phyloP scores from a whole-genome alignment of 2,113 vertebrate genomes.

The Rhinoderma darwinii region DNA sequence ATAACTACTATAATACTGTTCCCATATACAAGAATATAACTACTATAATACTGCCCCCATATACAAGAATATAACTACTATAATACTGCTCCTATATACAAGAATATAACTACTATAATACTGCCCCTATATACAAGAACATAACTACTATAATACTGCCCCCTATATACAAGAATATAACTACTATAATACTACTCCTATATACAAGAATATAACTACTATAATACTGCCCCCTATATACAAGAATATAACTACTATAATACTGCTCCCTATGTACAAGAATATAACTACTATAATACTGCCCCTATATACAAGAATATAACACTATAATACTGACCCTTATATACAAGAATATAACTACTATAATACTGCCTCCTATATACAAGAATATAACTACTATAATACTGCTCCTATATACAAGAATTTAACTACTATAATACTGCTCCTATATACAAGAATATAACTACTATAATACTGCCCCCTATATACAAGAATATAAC shows the following conservation, averaged over 20 bases:
- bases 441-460: too few species aligned
- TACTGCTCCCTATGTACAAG: not conserved
- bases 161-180: not conserved
- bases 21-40: conserved; percentile 1
- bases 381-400: too few species aligned
- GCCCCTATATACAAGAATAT: not conserved
- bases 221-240: not conserved
- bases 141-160: conserved; percentile 8
- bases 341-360: too few species aligned
- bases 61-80: conserved; percentile 3
- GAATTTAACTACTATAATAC: too few species aligned
- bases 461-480: too few species aligned
- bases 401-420: too few species aligned
- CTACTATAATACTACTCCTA: not conserved
- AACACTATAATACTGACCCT: too few species aligned
- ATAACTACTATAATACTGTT: not conserved
- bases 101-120: conserved; percentile 10
- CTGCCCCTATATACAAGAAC: not conserved
- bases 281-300: not conserved
- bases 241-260: conserved; percentile 1
- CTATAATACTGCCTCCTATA: too few species aligned
- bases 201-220: not conserved
- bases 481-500: too few species aligned
- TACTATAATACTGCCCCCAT: conserved; percentile 1
- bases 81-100: not conserved